Percentiles rank a stretch among this genome's conserved stretches.
phyloP scores from a whole-genome alignment of 2,113 vertebrate species.

The Hepsetus odoe region DNA sequence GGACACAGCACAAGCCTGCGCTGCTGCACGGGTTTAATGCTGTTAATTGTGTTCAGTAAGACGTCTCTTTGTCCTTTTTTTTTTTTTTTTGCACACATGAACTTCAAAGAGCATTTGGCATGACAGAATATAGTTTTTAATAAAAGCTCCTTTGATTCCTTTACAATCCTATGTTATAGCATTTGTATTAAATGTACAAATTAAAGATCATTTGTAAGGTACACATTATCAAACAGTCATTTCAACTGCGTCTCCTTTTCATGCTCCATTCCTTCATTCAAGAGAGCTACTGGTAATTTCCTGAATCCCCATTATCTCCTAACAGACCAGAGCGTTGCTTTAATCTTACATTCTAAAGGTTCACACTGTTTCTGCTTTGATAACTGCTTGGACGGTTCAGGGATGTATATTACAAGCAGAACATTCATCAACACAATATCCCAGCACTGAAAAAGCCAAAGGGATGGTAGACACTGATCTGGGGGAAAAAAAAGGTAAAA shows the following conservation, averaged over 20 bases:
- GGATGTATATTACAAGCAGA: not conserved
- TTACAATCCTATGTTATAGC: slow-evolving; percentile 44
- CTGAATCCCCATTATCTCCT: slow-evolving; percentile 33
- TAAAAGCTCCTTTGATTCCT: slow-evolving; percentile 45
- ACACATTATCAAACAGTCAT: slow-evolving; percentile 54
- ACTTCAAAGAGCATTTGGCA: slow-evolving; percentile 59
- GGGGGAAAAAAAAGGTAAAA: not conserved
- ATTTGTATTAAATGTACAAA: slow-evolving; percentile 43
- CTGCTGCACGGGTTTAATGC: slow-evolving; percentile 59
- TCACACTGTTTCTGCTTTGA: slow-evolving; percentile 20
- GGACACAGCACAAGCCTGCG: slow-evolving; percentile 57
- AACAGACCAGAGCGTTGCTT: slow-evolving; percentile 54
- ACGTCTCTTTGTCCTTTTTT: slow-evolving; percentile 58
- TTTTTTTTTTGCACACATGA: slow-evolving; percentile 31
- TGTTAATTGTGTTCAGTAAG: slow-evolving; percentile 70
- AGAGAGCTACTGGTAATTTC: slow-evolving; percentile 28
- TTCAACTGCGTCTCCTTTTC: slow-evolving; percentile 42
- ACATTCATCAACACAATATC: not conserved
- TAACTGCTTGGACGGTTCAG: slow-evolving; percentile 18
- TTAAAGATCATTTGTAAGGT: slow-evolving; percentile 49
- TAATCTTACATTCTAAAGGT: slow-evolving; percentile 55
- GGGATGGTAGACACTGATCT: not conserved
- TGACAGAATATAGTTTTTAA: slow-evolving; percentile 56
- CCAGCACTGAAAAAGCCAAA: not conserved
- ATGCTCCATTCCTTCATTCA: slow-evolving; percentile 50